Conservation (phyloP, 2,888 invertebrate genomes). For the Mimas tiliae region DNA sequence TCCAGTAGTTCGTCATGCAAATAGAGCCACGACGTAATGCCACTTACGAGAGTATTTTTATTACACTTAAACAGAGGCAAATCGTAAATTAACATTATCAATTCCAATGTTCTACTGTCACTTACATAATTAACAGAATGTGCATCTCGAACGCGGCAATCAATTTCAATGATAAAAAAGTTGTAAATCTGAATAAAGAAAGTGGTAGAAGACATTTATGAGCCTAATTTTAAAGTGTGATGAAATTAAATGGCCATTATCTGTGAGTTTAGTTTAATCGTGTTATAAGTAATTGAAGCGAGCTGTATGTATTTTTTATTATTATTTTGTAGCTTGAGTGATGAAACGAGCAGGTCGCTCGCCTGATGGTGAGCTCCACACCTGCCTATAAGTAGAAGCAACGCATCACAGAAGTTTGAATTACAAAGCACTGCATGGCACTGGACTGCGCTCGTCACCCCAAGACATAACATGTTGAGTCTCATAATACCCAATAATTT, state of each 20-base stretch:
- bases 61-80: slow-evolving; percentile 6
- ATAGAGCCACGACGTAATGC: no score
- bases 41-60: no score
- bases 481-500: no score
- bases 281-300: neutral
- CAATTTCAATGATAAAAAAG: slow-evolving; percentile 5
- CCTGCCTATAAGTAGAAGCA: no score
- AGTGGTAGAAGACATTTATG: slow-evolving; percentile 5
- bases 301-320: neutral
- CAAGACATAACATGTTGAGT: no score
- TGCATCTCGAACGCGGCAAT: slow-evolving; percentile 10
- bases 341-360: no score
- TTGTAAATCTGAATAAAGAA: neutral
- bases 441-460: no score
- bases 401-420: no score
- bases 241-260: neutral
- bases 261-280: neutral
- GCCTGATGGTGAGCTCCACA: no score
- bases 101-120: neutral
- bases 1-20: no score
- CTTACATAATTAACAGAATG: neutral
- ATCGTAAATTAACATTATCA: slow-evolving; percentile 12
- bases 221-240: neutral
- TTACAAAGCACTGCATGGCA: no score
- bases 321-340: no score